These are phyloP conservation scores for Pterostichus madidus DNA, from an alignment of 2,888 invertebrate species.

Conservation along the genomic window DNA sequence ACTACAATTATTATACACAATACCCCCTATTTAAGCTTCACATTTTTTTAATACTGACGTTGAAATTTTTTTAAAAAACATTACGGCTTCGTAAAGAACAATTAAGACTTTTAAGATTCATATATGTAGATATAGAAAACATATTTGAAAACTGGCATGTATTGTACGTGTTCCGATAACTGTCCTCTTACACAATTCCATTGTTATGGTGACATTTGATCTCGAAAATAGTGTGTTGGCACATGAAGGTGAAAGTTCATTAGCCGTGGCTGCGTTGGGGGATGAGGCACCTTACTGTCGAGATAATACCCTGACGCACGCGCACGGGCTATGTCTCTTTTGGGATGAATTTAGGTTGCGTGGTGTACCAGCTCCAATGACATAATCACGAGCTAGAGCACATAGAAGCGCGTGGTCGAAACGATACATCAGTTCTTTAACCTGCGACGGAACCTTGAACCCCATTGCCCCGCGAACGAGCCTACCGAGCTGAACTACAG, in stretches of 20 bases:
- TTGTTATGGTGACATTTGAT: background rate
- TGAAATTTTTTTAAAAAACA: no score
- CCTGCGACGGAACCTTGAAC: constrained; percentile 39
- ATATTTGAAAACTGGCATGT: no score
- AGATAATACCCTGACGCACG: background rate
- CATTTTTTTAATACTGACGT: no score
- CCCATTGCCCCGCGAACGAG: constrained; percentile 20
- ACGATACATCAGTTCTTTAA: constrained; percentile 44
- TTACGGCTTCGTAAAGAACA: no score
- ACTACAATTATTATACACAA: no score
- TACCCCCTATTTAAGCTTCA: no score
- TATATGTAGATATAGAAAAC: no score
- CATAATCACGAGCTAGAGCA: constrained; percentile 36
- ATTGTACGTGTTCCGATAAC: no score
- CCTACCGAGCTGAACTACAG: background rate
- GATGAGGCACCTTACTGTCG: background rate
- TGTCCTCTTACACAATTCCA: no score
- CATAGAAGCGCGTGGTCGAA: background rate
- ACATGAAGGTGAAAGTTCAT: constrained; percentile 29
- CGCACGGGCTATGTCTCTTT: background rate
- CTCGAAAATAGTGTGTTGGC: background rate
- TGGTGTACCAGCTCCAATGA: background rate
- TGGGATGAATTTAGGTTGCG: background rate
- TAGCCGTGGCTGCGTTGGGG: background rate
- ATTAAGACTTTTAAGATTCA: no score